Evolutionary conservation across 2,113 vertebrate genomes (phyloP).

Genomic region (Scytalopus superciliaris): DNA sequence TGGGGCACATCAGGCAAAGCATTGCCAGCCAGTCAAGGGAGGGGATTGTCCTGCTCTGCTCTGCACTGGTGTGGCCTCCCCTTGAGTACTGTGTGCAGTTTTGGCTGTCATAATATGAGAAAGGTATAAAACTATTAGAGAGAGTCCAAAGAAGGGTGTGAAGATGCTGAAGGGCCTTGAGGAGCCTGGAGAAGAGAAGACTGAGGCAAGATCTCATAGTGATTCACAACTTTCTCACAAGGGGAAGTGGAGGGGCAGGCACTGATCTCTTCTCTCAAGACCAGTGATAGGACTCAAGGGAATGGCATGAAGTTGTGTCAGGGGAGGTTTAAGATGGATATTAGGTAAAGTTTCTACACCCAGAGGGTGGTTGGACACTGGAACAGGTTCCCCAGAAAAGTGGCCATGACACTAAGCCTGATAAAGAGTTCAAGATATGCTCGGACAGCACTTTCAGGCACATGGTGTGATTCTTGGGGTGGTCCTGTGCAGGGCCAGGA

Average conservation of each 20-base stretch:
- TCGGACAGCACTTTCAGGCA: background rate
- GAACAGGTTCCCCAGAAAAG: background rate
- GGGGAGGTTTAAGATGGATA: background rate
- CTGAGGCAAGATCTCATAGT: background rate
- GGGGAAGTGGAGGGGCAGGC: no score
- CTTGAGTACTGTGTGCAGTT: rapidly evolving
- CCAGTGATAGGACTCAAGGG: background rate
- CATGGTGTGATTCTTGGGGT: background rate
- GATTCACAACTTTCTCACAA: rapidly evolving
- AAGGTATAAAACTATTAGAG: background rate
- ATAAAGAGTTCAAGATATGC: rapidly evolving
- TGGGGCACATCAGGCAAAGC: background rate
- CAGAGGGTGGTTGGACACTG: background rate
- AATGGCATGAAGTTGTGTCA: background rate
- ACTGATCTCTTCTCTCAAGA: background rate
- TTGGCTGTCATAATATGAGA: no score
- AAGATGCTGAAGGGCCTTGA: background rate
- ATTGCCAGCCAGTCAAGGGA: rapidly evolving
- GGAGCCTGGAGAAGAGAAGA: background rate
- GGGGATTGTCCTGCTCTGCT: background rate
- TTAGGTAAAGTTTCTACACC: background rate
- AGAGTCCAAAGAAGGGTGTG: background rate
- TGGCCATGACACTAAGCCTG: background rate
- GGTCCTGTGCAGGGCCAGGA: background rate
- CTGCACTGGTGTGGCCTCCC: rapidly evolving